Conservation (phyloP, 2,797 vertebrate species). For the Babyrousa celebensis region DNA sequence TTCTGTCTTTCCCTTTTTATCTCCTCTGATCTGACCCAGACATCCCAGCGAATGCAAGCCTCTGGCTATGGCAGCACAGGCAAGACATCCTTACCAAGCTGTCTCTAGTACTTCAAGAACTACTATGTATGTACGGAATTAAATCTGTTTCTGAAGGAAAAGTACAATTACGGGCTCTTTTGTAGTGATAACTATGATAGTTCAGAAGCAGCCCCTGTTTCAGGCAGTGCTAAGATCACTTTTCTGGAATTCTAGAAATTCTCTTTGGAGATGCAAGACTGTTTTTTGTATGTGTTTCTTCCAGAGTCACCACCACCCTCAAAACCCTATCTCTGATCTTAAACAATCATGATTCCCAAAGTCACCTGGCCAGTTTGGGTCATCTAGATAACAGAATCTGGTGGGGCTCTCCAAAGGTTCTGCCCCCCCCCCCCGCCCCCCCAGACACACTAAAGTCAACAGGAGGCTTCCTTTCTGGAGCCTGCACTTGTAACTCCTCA, state of each 20-base stretch:
- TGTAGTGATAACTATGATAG: background rate
- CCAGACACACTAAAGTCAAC: background rate
- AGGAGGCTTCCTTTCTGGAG: background rate
- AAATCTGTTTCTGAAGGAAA: background rate
- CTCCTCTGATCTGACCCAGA: constrained; percentile 19
- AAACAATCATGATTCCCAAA: constrained; percentile 60
- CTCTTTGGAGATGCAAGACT: background rate
- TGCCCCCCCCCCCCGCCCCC: background rate
- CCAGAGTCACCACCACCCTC: background rate
- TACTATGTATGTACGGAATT: background rate
- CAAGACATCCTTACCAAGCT: constrained; percentile 15
- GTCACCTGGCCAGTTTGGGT: constrained; percentile 17
- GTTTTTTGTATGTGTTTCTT: constrained; percentile 25
- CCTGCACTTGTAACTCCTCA: background rate
- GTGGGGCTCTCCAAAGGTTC: background rate
- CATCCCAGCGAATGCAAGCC: background rate
- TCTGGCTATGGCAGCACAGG: background rate
- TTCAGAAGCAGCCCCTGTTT: constrained; percentile 3
- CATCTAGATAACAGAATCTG: constrained; percentile 43
- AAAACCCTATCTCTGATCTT: constrained; percentile 63
- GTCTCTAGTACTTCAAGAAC: constrained; percentile 23
- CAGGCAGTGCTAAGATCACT: background rate
- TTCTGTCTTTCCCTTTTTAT: constrained; percentile 13
- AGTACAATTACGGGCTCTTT: background rate
- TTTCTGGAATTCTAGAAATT: constrained; percentile 56